Evolutionary conservation across 2,113 vertebrate species (phyloP), one percentile per base, ranked within the genome.

Genomic region (Dipodomys stephensi): DNA sequence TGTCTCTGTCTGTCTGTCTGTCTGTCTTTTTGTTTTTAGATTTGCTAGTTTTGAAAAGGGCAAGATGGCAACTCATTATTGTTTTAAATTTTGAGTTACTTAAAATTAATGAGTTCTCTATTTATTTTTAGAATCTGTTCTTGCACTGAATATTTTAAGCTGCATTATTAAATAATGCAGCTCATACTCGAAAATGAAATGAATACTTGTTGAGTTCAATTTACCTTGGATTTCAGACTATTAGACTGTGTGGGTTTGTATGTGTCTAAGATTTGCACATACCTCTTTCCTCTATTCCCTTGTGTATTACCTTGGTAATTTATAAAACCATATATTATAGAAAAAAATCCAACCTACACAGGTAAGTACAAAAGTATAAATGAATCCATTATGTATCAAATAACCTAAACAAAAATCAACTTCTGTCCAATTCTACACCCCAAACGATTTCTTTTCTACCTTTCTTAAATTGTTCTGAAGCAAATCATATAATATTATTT

Each of bases 21-120:
- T 39, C 39, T 39, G 39, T 39, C 39, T 39, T 39, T 53, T 53
- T 57, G 53, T 57, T 83, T 88, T 64, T 23, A 68, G 39, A 93
- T 30, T 82, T 80, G 19, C 62, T 90, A 65, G 62, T 64, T 92
- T 90, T 71, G 88, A 92, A 94, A 95, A 94, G 87, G 77, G 4
- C 22, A 78, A 91, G 78, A 92, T 92, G 77, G 69, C 72, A 96
- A 83, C 87, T 86, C 83, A 81, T 94, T 93, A 90, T 86, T 90
- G 83, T 94, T 92, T 96, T 94, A 96, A 39, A 95, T 80, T 93
- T 94, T 86, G 83, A 95, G 84, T 95, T 92, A 83, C 76, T 95
- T 95, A 96, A 94, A 96, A 95, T 95, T 95, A 96, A 96, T 96
- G 94, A 96, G 62, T 74, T 96, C 94, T 92, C 72, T 46, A 60